Base-by-base conservation (phyloP, 1,140 invertebrate genomes). In the Ostrea denselamellosa region DNA sequence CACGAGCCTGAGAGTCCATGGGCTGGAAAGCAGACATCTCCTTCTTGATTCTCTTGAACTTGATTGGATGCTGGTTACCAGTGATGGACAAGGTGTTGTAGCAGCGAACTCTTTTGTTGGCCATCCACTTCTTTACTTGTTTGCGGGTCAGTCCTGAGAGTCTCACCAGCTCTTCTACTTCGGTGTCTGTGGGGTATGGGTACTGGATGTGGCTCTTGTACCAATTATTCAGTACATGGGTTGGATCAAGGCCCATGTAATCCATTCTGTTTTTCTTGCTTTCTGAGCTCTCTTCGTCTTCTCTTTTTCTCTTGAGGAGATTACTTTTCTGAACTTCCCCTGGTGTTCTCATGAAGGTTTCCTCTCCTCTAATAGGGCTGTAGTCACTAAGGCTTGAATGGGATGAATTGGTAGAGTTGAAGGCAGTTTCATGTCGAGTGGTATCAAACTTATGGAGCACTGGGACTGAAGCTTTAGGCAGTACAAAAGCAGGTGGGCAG, bases 101-200 rank as follows among this genome's bases (percentile, higher is more conserved):
- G 12, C 92, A 91, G 0, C 93, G 90, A 0, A 93, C 92, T 71
- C 92, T 89, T 87, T 92, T 93, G 89, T 93, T 93, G 54, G 92
- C 92, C 90, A 93, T 90, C 93, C 93, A 93, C 81, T 93, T 93
- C 77, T 92, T 93, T 4, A 93, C 93, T 58, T 93, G 93, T 9
- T 86, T 87, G 8, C 56, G 84, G 3, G 90, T 91, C 28, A 93
- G 90, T 25, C 90, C 90, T 0, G 89, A 90, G n/a, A 62, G 19
- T 19, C 86, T 34, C 0, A 88, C 84, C n/a, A 93, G 84, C 0
- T 87, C 65, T 10, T 89, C 84, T 0, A 92, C 91, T 14, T 91
- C 90, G 51, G 90, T 65, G 14, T 93, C 91, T n/a, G 89, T 86
- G 44, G 92, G 92, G 77, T 93, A 93, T 0, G 93, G 92, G 85